Percentiles rank a stretch among this genome's conserved stretches.
Conservation (phyloP, 2,888 invertebrate species). For the Craniophora ligustri region DNA sequence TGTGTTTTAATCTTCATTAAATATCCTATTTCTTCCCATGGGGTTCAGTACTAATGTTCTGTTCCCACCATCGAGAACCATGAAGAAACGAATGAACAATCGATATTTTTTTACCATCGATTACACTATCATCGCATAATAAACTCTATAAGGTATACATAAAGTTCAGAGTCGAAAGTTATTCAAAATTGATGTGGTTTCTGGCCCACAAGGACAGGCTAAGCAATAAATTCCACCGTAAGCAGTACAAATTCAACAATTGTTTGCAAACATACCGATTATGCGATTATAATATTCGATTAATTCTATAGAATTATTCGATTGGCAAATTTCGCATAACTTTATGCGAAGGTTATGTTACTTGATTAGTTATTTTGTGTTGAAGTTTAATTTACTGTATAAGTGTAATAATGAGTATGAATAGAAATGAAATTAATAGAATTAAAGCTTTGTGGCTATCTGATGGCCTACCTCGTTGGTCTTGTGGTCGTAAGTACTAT, state of each 20-base stretch:
- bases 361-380: constrained; percentile 1
- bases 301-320: constrained; percentile 44
- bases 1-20: neutral
- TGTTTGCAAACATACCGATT: constrained; percentile 52
- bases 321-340: constrained; percentile 46
- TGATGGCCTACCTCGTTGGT: too few species aligned
- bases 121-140: neutral
- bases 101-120: constrained; percentile 19
- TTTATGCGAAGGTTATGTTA: constrained; percentile 19
- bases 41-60: neutral
- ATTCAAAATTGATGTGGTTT: constrained; percentile 18
- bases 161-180: constrained; percentile 24
- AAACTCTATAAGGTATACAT: constrained; percentile 7
- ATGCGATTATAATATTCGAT: constrained; percentile 46
- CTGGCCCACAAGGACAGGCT: constrained; percentile 45
- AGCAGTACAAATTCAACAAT: constrained; percentile 56
- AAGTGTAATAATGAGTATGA: neutral
- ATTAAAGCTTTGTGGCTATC: too few species aligned
- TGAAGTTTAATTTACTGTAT: neutral
- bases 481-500: too few species aligned
- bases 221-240: constrained; percentile 48
- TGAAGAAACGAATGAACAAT: constrained; percentile 24
- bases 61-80: neutral
- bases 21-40: neutral
- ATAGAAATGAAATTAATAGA: too few species aligned